Conservation (phyloP, 2,113 vertebrate species). For the Nesospiza acunhae region DNA sequence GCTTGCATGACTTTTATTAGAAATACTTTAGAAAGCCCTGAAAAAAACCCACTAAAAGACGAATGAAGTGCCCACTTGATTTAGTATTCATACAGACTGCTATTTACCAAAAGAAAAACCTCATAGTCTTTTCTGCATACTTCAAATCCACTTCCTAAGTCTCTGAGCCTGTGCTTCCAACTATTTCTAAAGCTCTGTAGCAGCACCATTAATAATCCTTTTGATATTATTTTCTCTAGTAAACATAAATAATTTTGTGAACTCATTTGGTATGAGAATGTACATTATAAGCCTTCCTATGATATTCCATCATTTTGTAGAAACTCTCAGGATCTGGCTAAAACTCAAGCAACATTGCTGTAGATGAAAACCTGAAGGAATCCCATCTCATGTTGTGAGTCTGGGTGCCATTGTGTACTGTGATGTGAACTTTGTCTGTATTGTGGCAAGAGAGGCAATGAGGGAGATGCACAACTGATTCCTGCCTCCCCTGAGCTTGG, state of each 20-base stretch:
- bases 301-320: not conserved
- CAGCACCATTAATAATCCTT: conserved; percentile 5
- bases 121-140: not conserved
- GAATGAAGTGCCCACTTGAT: conserved; percentile 41
- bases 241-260: not conserved
- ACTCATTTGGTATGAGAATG: not conserved
- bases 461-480: not conserved
- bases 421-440: not conserved
- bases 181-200: not conserved
- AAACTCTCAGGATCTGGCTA: not conserved
- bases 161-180: conserved; percentile 7
- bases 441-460: not conserved
- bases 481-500: not conserved
- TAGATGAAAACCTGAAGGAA: not conserved
- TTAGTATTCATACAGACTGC: not conserved
- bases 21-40: not conserved
- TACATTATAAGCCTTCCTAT: not conserved
- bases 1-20: not conserved
- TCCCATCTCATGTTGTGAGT: not conserved
- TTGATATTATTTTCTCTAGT: conserved; percentile 19
- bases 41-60: not conserved
- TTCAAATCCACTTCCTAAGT: not conserved
- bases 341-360: not conserved
- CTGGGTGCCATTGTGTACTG: rapidly evolving
- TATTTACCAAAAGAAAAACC: conserved; percentile 5